phyloP scores from a whole-genome alignment of 2,113 vertebrate species.

The Xenopus laevis region DNA sequence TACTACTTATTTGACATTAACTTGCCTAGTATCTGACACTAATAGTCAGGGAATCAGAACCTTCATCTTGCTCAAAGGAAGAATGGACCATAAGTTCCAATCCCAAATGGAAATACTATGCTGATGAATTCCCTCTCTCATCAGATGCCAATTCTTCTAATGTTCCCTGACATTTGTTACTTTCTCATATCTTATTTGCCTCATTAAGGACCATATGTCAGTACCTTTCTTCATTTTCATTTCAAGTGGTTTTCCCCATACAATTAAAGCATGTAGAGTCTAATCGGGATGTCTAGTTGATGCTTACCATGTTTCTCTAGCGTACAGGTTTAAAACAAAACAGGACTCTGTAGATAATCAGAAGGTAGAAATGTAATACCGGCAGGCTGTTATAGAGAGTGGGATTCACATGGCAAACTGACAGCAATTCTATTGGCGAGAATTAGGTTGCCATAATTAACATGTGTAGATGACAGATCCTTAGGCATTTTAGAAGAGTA shows the following conservation, averaged over 20 bases:
- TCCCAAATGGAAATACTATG: slow-evolving; percentile 45
- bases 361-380: slow-evolving; percentile 27
- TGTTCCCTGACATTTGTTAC: slow-evolving; percentile 40
- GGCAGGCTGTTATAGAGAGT: slow-evolving; percentile 15
- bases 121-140: slow-evolving; percentile 41
- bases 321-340: slow-evolving; percentile 13
- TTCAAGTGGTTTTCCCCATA: slow-evolving; percentile 14
- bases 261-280: slow-evolving; percentile 25
- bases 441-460: slow-evolving; percentile 37
- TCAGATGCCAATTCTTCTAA: slow-evolving; percentile 43
- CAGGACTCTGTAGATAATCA: background rate
- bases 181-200: slow-evolving; percentile 45
- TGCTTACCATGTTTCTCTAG: slow-evolving; percentile 20
- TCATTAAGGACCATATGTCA: slow-evolving; percentile 46
- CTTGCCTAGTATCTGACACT: slow-evolving; percentile 32
- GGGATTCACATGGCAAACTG: slow-evolving; percentile 26
- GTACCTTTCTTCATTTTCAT: slow-evolving; percentile 23
- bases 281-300: slow-evolving; percentile 23
- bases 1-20: slow-evolving; percentile 28
- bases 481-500: slow-evolving; percentile 14
- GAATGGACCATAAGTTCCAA: slow-evolving; percentile 41
- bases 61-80: slow-evolving; percentile 34
- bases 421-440: slow-evolving; percentile 29
- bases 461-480: slow-evolving; percentile 37
- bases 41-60: slow-evolving; percentile 37